Conservation (phyloP, 2,113 vertebrate species). For the Chrysemys picta region DNA sequence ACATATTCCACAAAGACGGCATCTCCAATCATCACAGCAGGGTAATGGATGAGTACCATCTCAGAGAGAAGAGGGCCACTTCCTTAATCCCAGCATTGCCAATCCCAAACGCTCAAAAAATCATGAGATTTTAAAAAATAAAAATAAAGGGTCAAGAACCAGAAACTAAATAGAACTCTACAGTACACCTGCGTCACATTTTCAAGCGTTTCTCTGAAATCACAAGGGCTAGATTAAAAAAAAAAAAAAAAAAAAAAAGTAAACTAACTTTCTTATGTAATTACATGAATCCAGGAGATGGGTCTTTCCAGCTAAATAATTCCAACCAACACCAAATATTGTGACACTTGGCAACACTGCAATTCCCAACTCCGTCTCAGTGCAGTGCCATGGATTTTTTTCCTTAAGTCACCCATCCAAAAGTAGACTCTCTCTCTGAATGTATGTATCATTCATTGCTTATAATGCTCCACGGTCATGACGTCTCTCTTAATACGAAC, state of each 20-base stretch:
- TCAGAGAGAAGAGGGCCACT: not conserved
- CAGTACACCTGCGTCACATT: not conserved
- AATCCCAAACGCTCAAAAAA: not conserved
- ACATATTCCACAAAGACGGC: not conserved
- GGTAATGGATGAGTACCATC: accelerated
- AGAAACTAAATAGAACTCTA: not conserved
- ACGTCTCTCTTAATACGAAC: not conserved
- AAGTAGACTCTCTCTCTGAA: not conserved
- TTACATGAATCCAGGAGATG: not conserved
- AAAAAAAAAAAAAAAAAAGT: not conserved
- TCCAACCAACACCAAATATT: not conserved
- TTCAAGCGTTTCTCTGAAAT: not conserved
- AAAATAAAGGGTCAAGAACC: not conserved
- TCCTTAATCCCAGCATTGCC: not conserved
- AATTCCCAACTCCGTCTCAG: not conserved
- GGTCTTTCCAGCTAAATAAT: not conserved
- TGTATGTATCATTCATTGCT: accelerated
- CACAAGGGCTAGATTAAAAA: not conserved
- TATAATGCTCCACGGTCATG: not conserved
- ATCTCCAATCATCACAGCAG: not conserved
- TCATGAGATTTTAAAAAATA: not conserved
- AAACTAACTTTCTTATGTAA: not conserved
- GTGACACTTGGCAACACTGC: not conserved
- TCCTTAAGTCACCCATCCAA: not conserved
- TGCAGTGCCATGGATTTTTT: not conserved